Evolutionary conservation across 1,140 invertebrate genomes (phyloP), one percentile per base, ranked within the genome.

Genomic region (Spodoptera frugiperda): DNA sequence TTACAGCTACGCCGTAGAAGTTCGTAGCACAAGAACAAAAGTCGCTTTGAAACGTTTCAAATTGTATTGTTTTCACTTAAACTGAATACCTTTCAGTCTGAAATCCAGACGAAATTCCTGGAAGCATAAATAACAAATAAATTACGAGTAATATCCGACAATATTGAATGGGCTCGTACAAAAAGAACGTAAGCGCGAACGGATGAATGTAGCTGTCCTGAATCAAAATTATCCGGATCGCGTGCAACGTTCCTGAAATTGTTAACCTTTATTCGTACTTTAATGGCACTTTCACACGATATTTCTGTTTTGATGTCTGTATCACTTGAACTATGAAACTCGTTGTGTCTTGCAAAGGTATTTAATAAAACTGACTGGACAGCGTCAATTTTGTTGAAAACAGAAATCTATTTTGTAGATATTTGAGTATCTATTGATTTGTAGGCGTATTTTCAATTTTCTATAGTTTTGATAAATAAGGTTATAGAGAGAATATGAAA

Each of bases 201-300:
- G 25, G 30, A 53, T 68, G 14, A 33, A 46, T 51, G 48, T 33
- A 33, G 49, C 65, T 33, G 25, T 53, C 17, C 21, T 68, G 65
- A 53, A 53, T 68, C 65, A 68, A 68, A 68, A 53, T 51, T 68
- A 33, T 68, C 15, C n/a, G 48, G 17, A 33, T 51, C 21, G 65
- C 65, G 65, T 68, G 48, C 65, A 53, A 49, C 39, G 53, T 68
- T 33, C 21, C 15, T 68, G 21, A 51, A 68, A 53, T 21, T 67
- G 14, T 53, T 49, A 17, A 46, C 21, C 48, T 68, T 68, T 53
- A 67, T 67, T 48, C 63, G 19, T 21, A 21, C 12, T 21, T 15
- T n/a, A 8, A 67, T 46, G 12, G 39, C 12, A 21, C 44, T 25
- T 67, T 48, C 17, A 15, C 33, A 39, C 15, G 30, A 39, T 61